These are phyloP conservation scores for Canis aureus DNA, from an alignment of 2,113 vertebrate species.

Conservation along the genomic window DNA sequence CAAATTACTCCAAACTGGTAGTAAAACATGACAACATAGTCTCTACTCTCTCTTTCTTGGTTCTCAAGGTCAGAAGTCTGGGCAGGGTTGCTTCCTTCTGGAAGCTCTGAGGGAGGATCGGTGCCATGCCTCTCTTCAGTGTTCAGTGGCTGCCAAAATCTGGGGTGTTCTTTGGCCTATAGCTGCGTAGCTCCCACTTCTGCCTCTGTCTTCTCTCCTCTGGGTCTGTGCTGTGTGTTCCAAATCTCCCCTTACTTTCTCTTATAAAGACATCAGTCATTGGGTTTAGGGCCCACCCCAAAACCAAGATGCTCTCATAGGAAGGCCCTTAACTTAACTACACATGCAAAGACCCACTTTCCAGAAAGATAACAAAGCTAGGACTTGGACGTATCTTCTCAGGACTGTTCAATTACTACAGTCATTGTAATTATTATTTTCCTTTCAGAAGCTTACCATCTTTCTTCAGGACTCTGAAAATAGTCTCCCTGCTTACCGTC, in stretches of 20 bases:
- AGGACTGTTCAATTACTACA: neutral
- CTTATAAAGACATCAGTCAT: neutral
- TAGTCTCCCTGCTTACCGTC: neutral
- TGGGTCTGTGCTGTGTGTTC: neutral
- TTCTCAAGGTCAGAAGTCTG: neutral
- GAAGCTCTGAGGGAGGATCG: neutral
- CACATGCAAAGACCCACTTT: neutral
- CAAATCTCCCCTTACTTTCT: neutral
- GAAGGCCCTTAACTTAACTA: slow-evolving; percentile 12
- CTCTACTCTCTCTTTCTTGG: neutral
- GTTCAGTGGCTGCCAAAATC: neutral
- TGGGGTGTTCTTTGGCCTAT: neutral
- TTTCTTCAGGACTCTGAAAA: neutral
- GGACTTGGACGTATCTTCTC: neutral
- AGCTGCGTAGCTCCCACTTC: neutral
- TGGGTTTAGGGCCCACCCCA: neutral
- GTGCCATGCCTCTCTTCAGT: neutral
- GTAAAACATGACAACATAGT: neutral
- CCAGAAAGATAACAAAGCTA: neutral
- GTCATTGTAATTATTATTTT: neutral
- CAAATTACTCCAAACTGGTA: too few species aligned
- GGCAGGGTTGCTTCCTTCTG: neutral
- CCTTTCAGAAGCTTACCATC: neutral
- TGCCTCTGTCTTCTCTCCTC: neutral
- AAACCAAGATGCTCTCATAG: neutral